Base-by-base conservation (phyloP, 2,888 invertebrate genomes). In the Trichogramma evanescens region DNA sequence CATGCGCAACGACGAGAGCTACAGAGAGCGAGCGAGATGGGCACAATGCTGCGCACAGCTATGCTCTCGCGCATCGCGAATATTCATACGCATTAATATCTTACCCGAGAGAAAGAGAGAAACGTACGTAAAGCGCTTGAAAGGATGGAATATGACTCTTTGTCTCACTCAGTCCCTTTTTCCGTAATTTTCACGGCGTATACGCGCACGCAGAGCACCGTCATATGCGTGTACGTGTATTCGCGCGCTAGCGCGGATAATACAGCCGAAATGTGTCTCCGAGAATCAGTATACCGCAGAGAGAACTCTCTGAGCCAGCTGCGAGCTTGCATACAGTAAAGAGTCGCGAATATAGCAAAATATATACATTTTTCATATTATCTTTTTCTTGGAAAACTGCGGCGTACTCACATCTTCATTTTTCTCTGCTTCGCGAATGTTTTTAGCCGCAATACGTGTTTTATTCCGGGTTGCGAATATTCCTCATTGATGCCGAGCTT, bases 61-160 rank as follows among this genome's bases (percentile, higher is more conserved):
- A 50, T 66, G 63, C 66, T 66, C 65, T 67, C 68, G 72, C 70
- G 26, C 26, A 26, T 26, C 26, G 26, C 26, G 26, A 72, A 76
- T 74, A 75, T 77, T 76, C 77, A 75, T 75, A 74, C 71, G 72
- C 70, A 74, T 72, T 77, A 77, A 75, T 77, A 76, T 75, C 76
- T 77, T 77, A 77, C 66, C 66, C 64, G 67, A 69, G 71, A 74
- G 72, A 60, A 26, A 26, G 26, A 45, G n/a, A 45, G 45, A 45
- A n/a, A 45, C 2, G 72, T 74, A 73, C 70, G 72, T 72, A 71
- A 72, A 72, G 67, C 70, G 69, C 69, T 69, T 62, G 63, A 45
- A 51, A 58, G 40, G 58, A 58, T 59, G 52, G 60, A 58, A 62
- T 62, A 64, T 57, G 54, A 59, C 50, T 60, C 65, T 62, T 64